These are phyloP conservation scores for Leptinotarsa undecemlineata DNA, from an alignment of 1,140 invertebrate species.

Conservation along the genomic window DNA sequence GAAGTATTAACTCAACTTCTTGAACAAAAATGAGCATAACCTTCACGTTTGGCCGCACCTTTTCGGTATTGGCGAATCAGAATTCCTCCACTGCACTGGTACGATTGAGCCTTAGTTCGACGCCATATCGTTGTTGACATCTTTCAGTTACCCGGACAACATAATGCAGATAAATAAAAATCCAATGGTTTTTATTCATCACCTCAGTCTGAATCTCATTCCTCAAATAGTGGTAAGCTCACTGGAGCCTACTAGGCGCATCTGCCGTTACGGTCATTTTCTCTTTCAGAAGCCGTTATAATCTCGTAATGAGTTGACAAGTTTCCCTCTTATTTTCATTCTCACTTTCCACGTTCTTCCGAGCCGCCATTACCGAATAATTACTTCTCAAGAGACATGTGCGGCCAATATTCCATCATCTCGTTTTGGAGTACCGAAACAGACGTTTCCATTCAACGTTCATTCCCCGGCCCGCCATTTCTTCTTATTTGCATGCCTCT, in stretches of 20 bases:
- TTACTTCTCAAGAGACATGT: slow-evolving; percentile 3
- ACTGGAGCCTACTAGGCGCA: not conserved
- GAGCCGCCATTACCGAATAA: not conserved
- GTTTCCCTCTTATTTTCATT: not conserved
- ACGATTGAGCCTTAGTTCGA: too few relatives aligned
- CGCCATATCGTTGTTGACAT: too few relatives aligned
- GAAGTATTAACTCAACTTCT: too few relatives aligned
- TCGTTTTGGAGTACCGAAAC: not conserved
- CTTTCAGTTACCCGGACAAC: too few relatives aligned
- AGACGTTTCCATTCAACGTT: slow-evolving; percentile 18
- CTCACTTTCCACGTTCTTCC: not conserved
- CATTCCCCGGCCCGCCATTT: not conserved
- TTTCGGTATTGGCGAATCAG: too few relatives aligned
- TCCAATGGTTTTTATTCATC: too few relatives aligned
- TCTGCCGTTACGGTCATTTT: not conserved
- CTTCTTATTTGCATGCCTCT: slow-evolving; percentile 17
- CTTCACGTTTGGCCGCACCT: too few relatives aligned
- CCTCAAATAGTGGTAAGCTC: too few relatives aligned
- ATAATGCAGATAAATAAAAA: too few relatives aligned
- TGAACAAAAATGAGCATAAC: too few relatives aligned
- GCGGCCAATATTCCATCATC: slow-evolving; percentile 11
- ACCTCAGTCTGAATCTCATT: too few relatives aligned
- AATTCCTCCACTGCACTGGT: too few relatives aligned
- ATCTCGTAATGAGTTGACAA: not conserved
- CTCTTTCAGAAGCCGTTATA: not conserved